These are phyloP conservation scores for Pedetes capensis DNA, from an alignment of 2,113 vertebrate genomes.

Conservation along the genomic window DNA sequence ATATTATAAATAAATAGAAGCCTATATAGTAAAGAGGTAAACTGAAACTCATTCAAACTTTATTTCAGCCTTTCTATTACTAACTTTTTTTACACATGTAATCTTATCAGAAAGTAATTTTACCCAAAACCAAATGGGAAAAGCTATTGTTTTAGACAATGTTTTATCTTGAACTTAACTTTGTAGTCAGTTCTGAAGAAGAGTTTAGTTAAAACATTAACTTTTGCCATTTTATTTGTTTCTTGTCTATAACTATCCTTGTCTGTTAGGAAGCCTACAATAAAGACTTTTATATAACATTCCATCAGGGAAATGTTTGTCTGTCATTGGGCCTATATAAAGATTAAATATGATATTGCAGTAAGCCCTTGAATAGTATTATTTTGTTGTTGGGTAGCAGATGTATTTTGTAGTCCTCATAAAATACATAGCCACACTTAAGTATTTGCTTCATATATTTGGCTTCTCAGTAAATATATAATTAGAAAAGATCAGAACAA, in stretches of 20 bases:
- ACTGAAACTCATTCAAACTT: constrained; percentile 59
- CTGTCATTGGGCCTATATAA: constrained; percentile 57
- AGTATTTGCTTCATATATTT: constrained; percentile 66
- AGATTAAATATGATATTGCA: constrained; percentile 72
- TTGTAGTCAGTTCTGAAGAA: constrained; percentile 57
- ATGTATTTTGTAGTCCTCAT: constrained; percentile 71
- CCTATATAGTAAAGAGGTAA: constrained; percentile 37
- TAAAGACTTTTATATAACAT: constrained; percentile 68
- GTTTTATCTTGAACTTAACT: constrained; percentile 67
- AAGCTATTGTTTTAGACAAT: constrained; percentile 49
- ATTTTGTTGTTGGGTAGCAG: constrained; percentile 53
- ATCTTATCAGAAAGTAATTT: constrained; percentile 64
- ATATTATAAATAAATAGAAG: constrained; percentile 45
- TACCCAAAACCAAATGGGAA: constrained; percentile 60
- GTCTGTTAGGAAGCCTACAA: constrained; percentile 56
- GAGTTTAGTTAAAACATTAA: constrained; percentile 65
- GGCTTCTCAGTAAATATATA: constrained; percentile 73
- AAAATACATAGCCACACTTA: constrained; percentile 70
- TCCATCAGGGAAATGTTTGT: constrained; percentile 70
- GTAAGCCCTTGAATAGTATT: constrained; percentile 70
- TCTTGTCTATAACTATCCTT: constrained; percentile 60
- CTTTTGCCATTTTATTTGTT: constrained; percentile 64
- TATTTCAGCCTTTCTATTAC: constrained; percentile 45
- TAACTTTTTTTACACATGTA: constrained; percentile 61
- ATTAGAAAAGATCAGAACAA: constrained; percentile 69